Base-by-base conservation (phyloP, 2,888 invertebrate genomes). In the Hypomecis atomaria region DNA sequence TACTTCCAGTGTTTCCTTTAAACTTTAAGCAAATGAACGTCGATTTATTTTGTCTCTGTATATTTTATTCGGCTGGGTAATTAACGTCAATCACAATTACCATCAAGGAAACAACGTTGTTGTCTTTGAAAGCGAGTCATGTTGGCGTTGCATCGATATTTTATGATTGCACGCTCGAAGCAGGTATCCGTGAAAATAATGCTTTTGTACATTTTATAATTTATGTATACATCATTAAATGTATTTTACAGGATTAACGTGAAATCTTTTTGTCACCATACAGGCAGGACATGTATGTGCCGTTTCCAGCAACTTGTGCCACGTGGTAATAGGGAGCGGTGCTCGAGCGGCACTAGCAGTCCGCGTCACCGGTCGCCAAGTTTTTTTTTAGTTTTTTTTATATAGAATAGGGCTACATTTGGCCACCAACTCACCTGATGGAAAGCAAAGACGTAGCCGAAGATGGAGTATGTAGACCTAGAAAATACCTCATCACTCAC, bases 261-360 rank as follows among this genome's bases (percentile, higher is more conserved):
- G 23, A 23, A 23, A 23, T 23, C 23, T 23, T 23, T 23, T n/a
- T n/a, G 78, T 95, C 94, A 1, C 96, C 96, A 76, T 96, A 96
- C 37, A 96, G 90, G 75, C 96, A 96, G 37, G 95, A 95, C 9
- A 96, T 90, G 63, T 94, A 94, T 53, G 94, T 94, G 36, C 95
- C 95, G 52, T 94, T 94, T 38, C 95, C 95, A 0, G 95, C 95
- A 9, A 95, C 93, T 54, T 96, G 88, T 48, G 95, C 92, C 47
- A 96, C 86, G 82, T 96, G 94, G 79, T 94, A 93, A 72, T 93
- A 93, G 59, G 96, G 87, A 0, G 89, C 82, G 0, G 89, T 87
- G 67, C 86, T 86, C 43, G 94, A 93, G 43, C 94, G 93, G 78
- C 96, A 96, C 71, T 94, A 94, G 84, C 96, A 96, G 9, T 96